These are phyloP conservation scores for Puma concolor DNA, from an alignment of 2,113 vertebrate species.

Conservation along the genomic window DNA sequence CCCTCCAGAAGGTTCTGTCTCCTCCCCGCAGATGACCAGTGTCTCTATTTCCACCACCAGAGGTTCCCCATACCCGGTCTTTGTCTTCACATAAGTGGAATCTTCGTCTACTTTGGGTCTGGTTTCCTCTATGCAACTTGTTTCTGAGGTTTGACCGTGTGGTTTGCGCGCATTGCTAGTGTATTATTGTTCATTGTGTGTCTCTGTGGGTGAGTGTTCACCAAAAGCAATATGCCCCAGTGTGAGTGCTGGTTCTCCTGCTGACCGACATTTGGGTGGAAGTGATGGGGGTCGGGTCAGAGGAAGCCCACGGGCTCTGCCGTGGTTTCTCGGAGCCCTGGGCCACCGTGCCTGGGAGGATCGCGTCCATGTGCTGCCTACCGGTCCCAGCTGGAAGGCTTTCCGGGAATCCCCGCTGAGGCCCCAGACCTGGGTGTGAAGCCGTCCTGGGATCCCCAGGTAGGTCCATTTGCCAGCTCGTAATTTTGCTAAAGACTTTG, in stretches of 20 bases:
- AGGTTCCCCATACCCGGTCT: background rate
- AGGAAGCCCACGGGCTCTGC: background rate
- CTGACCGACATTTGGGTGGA: background rate
- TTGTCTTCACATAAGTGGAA: background rate
- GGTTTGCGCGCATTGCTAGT: background rate
- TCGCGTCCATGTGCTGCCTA: background rate
- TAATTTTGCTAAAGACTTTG: background rate
- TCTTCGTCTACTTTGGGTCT: background rate
- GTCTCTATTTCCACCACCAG: background rate
- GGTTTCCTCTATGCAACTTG: background rate
- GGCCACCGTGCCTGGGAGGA: background rate
- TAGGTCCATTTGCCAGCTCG: background rate
- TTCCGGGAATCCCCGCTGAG: background rate
- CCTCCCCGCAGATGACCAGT: background rate
- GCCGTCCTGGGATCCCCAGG: background rate
- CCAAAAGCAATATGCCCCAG: background rate
- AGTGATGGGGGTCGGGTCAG: background rate
- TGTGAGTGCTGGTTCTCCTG: background rate
- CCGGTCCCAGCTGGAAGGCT: background rate
- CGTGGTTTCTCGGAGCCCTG: background rate
- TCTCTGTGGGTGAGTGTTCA: background rate
- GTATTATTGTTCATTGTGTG: background rate
- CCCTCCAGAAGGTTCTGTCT: background rate
- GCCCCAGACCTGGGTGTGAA: background rate
- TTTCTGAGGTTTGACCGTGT: background rate